Conservation (phyloP, 2,888 invertebrate species). For the Pherbina coryleti region DNA sequence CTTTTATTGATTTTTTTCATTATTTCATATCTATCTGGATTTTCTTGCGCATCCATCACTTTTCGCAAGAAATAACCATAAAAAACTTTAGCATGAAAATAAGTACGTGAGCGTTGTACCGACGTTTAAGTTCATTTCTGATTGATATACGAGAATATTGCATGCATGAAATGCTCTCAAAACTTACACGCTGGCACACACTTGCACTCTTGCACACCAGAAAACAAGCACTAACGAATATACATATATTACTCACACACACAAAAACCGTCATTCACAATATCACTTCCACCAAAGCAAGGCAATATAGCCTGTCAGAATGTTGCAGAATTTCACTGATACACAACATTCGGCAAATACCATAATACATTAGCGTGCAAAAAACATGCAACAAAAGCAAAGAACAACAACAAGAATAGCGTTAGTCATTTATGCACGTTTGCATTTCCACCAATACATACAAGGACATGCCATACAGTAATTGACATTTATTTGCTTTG, state of each 20-base stretch:
- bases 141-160: too few relatives aligned
- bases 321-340: not conserved
- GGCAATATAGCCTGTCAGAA: too few relatives aligned
- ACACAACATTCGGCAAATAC: constrained; percentile 5
- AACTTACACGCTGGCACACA: too few relatives aligned
- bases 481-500: constrained; percentile 34
- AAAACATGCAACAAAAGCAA: not conserved
- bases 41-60: too few relatives aligned
- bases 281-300: too few relatives aligned
- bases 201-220: not conserved
- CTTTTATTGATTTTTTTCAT: too few relatives aligned
- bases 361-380: constrained; percentile 1
- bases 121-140: too few relatives aligned
- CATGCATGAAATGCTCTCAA: too few relatives aligned
- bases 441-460: not conserved
- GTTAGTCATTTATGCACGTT: not conserved
- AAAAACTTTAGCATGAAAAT: too few relatives aligned
- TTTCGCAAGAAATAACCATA: too few relatives aligned
- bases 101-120: too few relatives aligned
- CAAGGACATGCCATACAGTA: constrained; percentile 24
- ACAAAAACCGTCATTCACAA: not conserved
- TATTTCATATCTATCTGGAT: too few relatives aligned
- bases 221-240: not conserved
- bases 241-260: not conserved
- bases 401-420: not conserved